phyloP scores from a whole-genome alignment of 2,888 invertebrate species.

The Lymantria monacha region DNA sequence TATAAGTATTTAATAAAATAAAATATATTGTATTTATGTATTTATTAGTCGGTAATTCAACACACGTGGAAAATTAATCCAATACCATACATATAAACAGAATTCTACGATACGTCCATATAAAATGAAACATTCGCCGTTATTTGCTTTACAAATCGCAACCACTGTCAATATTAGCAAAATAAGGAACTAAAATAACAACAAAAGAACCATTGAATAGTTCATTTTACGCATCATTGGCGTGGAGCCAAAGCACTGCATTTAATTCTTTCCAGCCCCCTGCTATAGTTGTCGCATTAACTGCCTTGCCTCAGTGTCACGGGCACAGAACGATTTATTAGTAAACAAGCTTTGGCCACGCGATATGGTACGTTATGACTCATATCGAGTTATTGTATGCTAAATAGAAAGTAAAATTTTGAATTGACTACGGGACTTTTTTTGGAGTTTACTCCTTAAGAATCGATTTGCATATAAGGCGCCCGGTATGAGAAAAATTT shows the following conservation, averaged over 20 bases:
- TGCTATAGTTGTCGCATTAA: slow-evolving; percentile 16
- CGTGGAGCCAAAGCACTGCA: slow-evolving; percentile 49
- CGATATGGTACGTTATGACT: slow-evolving; percentile 26
- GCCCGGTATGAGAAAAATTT: too few species aligned
- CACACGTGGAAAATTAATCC: too few species aligned
- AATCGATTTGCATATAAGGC: too few species aligned
- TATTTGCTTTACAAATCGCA: neutral
- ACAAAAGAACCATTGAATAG: slow-evolving; percentile 58
- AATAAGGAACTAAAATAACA: slow-evolving; percentile 38
- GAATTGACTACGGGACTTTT: neutral
- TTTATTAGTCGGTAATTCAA: too few species aligned
- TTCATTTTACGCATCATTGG: slow-evolving; percentile 57
- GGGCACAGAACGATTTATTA: slow-evolving; percentile 44
- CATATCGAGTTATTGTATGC: slow-evolving; percentile 12
- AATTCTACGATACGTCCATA: neutral
- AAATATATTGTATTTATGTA: too few species aligned
- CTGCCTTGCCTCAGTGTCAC: slow-evolving; percentile 50
- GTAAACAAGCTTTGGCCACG: slow-evolving; percentile 32
- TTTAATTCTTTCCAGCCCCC: slow-evolving; percentile 40
- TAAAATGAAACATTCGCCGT: neutral
- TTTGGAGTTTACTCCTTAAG: too few species aligned
- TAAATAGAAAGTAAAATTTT: slow-evolving; percentile 1
- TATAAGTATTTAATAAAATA: too few species aligned
- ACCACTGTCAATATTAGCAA: slow-evolving; percentile 11
- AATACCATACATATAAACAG: neutral